Percentiles rank a stretch among this genome's conserved stretches.
These are phyloP conservation scores for Myocastor coypus DNA, from an alignment of 2,113 vertebrate species.

Conservation along the genomic window DNA sequence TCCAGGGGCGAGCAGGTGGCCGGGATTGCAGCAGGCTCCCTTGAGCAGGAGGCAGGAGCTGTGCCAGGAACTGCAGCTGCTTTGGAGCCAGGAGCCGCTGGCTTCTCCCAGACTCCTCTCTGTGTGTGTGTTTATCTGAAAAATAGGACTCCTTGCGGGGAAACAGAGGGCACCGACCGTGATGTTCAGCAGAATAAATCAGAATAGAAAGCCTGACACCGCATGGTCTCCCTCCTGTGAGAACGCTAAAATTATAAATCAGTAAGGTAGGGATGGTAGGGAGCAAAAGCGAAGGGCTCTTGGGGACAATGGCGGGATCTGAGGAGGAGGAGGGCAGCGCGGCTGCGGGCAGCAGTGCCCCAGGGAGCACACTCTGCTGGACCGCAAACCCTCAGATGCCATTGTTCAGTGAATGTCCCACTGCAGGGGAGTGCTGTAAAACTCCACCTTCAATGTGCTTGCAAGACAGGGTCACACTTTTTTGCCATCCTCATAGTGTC, in stretches of 20 bases:
- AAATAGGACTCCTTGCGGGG: not conserved
- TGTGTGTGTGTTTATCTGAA: not conserved
- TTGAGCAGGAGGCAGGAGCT: not conserved
- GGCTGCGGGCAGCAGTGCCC: not conserved
- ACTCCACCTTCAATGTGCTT: not conserved
- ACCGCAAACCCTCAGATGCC: not conserved
- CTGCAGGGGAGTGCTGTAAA: not conserved
- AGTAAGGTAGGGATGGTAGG: not conserved
- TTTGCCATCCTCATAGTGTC: not conserved
- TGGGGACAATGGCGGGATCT: not conserved
- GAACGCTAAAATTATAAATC: not conserved
- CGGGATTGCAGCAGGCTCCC: too few species aligned
- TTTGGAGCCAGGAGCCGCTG: not conserved
- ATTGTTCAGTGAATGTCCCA: not conserved
- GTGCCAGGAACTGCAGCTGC: accelerated
- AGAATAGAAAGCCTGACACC: not conserved
- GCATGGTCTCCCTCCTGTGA: not conserved
- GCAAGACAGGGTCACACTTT: not conserved
- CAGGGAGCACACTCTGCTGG: not conserved
- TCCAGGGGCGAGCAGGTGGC: too few species aligned
- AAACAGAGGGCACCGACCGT: not conserved
- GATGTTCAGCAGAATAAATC: not conserved
- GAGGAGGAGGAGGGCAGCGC: not conserved
- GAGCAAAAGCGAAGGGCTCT: not conserved
- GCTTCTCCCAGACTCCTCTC: not conserved